Evolutionary conservation across 2,888 invertebrate species (phyloP), one percentile per base, ranked within the genome.

Genomic region (Drosophila paranaensis): DNA sequence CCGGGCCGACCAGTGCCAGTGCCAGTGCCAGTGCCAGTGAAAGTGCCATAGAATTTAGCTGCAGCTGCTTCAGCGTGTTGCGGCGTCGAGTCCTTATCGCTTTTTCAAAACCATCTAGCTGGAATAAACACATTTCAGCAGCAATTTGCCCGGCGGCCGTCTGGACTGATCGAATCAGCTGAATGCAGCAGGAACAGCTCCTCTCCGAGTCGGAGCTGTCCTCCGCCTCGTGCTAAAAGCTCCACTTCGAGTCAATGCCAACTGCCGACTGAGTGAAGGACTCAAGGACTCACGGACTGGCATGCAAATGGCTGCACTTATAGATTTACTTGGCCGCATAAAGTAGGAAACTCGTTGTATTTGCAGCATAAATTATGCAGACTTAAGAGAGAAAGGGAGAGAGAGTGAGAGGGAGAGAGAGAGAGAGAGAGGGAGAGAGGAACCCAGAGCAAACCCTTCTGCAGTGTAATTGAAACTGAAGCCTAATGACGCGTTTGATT

Each of bases 101-200:
- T 68, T 78, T 50, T 84, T 85, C 43, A 73, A 82, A 80, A 72
- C 82, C 84, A 84, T 80, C 88, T 85, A 60, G 51, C 82, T 79
- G 84, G 84, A 84, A 84, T 84, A 88, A 84, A 84, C 75, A 84
- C 88, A 88, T 88, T 82, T 75, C 66, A 75, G 56, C 71, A 74
- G 68, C 71, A 77, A 77, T 60, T 74, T 74, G 60, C 60, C 43
- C 13, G 43, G 6, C 11, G 33, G 13, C 53, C 20, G 39, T 11
- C 43, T 14, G 45, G 30, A 33, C 35, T n/a, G 67, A 42, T 55
- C 37, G 55, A 46, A 56, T 39, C 67, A 35, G 56, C 56, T 20
- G 57, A 56, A 48, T 37, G 55, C 56, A 45, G n/a, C 45, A 16
- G 8, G 37, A 20, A 8, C 40, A n/a, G 3, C 54, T 33, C 10